Conservation (phyloP, 2,113 vertebrate genomes). For the Malurus cyaneus region DNA sequence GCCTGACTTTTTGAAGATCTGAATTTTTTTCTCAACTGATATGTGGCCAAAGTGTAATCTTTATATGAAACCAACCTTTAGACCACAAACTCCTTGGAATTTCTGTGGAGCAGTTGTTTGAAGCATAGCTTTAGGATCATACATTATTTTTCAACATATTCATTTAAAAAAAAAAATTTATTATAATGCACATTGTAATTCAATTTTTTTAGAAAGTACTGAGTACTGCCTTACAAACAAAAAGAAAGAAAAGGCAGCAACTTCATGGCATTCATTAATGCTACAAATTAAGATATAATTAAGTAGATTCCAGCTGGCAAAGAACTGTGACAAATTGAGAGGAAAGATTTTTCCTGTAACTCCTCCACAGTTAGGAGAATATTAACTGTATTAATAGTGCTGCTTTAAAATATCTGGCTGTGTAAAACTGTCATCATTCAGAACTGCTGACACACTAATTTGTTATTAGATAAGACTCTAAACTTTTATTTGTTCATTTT, state of each 20-base stretch:
- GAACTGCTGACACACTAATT: neutral
- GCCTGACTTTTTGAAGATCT: neutral
- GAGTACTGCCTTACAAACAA: neutral
- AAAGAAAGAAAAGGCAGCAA: neutral
- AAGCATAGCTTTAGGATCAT: neutral
- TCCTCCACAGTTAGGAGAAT: neutral
- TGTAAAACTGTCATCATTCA: neutral
- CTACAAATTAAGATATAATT: constrained; percentile 13
- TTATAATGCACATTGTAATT: neutral
- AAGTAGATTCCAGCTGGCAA: neutral
- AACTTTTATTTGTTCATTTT: neutral
- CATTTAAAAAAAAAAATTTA: neutral
- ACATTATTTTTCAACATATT: neutral
- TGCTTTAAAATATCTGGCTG: neutral
- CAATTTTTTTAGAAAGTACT: neutral
- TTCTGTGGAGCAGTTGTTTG: neutral
- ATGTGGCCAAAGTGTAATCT: neutral
- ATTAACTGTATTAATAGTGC: neutral
- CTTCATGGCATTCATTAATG: neutral
- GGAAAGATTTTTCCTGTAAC: neutral
- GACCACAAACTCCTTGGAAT: neutral
- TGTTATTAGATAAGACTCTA: neutral
- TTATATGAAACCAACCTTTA: neutral
- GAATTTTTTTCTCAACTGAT: neutral
- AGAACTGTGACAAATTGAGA: neutral